Base-by-base conservation (phyloP, 2,113 vertebrate species). In the Rhineura floridana region DNA sequence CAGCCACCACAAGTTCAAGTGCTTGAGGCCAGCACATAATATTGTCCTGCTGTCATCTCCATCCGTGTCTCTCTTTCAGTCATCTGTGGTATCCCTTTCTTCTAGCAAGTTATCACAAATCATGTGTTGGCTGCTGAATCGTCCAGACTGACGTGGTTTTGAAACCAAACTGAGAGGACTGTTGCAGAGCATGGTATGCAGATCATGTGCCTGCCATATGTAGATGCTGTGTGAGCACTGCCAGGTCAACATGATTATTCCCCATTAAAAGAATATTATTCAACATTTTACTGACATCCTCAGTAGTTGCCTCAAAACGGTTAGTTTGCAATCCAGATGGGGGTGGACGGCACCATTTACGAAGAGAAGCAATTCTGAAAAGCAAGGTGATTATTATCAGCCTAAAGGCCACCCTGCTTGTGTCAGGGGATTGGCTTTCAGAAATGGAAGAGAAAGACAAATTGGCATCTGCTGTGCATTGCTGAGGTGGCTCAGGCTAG, bases 131-230 rank as follows among this genome's bases (percentile, higher is more conserved):
- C 78, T 55, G 91, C 81, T 46, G 87, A 90, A 92, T 63, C 62
- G 76, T 76, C 88, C 25, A 82, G 81, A 83, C 85, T 87, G 69
- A 76, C 84, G 87, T 79, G 21, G 82, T 87, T 94, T 46, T 42
- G 93, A 94, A 93, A 95, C 88, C 86, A 55, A 50, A 28, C 85
- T 4, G 92, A 87, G 93, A 94, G 93, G 94, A 91, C 90, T 86
- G 94, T 92, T 92, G 94, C 85, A 86, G 48, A 28, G 85, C 78
- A 87, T 70, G 6, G 72, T 69, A 88, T 39, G 89, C 85, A 80
- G n/a, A 89, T 91, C 95, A 96, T 95, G 89, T 96, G 95, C 46
- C 90, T 30, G 3, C 94, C 95, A 95, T 92, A 94, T 96, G 95
- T 90, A 93, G 90, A 93, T 89, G 55, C 62, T 88, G 55, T 42